phyloP scores from a whole-genome alignment of 1,140 invertebrate genomes.

The Hesperophylax magnus region DNA sequence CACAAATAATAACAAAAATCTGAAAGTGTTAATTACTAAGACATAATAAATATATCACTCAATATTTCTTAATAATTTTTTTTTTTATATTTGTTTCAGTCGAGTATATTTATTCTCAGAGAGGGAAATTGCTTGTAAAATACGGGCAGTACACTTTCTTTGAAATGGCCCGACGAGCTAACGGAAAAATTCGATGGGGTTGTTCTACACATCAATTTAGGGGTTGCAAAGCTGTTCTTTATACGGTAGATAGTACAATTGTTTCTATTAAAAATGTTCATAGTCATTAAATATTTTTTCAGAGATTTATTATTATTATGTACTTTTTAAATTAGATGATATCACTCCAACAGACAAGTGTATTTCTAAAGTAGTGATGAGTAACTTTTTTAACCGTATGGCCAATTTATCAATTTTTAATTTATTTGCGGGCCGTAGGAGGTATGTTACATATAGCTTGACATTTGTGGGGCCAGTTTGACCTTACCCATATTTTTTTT shows the following conservation, averaged over 20 bases:
- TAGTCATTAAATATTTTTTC: not conserved
- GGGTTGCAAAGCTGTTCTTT: not conserved
- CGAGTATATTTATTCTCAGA: not conserved
- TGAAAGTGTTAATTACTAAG: too few species aligned
- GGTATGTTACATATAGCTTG: too few species aligned
- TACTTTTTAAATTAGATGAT: not conserved
- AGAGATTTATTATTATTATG: too few species aligned
- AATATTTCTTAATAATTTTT: not conserved
- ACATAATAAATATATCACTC: too few species aligned
- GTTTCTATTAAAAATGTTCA: not conserved
- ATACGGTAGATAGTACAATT: not conserved
- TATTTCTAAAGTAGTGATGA: too few species aligned
- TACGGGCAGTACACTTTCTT: not conserved
- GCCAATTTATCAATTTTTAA: too few species aligned
- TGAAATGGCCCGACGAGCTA: not conserved
- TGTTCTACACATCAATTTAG: not conserved
- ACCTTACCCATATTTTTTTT: too few species aligned
- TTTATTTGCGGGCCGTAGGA: too few species aligned
- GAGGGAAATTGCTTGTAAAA: not conserved
- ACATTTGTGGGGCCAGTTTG: too few species aligned
- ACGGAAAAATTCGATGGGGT: not conserved
- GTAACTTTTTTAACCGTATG: too few species aligned
- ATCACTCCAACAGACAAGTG: too few species aligned
- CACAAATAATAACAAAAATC: too few species aligned
- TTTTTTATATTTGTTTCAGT: not conserved